A percentile compares a stretch with the other conserved stretches of the same genome.
These are phyloP conservation scores for Cepaea nemoralis DNA, from an alignment of 1,140 invertebrate species.

Conservation along the genomic window DNA sequence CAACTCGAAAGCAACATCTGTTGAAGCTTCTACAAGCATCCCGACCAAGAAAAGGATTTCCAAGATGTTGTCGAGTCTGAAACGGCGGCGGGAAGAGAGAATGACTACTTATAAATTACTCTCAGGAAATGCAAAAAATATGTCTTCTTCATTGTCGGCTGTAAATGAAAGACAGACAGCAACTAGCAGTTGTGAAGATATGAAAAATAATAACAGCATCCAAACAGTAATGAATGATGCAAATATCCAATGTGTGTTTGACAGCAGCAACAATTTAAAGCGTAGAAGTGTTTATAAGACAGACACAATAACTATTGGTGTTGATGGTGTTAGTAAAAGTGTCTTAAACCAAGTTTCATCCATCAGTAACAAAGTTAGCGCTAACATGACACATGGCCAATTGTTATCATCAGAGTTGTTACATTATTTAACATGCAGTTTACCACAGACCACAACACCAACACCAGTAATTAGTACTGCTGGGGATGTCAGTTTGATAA, in stretches of 20 bases:
- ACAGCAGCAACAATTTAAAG: background rate
- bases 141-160: background rate
- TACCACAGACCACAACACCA: background rate
- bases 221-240: background rate
- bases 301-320: background rate
- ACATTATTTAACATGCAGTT: background rate
- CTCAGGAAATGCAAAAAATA: background rate
- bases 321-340: background rate
- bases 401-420: background rate
- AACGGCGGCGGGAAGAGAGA: conserved; percentile 40
- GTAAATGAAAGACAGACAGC: background rate
- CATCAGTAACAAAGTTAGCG: background rate
- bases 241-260: background rate
- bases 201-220: background rate
- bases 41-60: conserved; percentile 48
- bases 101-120: background rate
- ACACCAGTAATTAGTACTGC: background rate
- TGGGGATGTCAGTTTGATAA: background rate
- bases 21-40: background rate
- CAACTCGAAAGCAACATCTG: background rate
- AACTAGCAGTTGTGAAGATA: background rate
- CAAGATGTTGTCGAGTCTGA: conserved; percentile 47
- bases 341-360: background rate
- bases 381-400: background rate
- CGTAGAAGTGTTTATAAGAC: background rate